Base-by-base conservation (phyloP, 2,888 invertebrate species). In the Caenorhabditis sinica region DNA sequence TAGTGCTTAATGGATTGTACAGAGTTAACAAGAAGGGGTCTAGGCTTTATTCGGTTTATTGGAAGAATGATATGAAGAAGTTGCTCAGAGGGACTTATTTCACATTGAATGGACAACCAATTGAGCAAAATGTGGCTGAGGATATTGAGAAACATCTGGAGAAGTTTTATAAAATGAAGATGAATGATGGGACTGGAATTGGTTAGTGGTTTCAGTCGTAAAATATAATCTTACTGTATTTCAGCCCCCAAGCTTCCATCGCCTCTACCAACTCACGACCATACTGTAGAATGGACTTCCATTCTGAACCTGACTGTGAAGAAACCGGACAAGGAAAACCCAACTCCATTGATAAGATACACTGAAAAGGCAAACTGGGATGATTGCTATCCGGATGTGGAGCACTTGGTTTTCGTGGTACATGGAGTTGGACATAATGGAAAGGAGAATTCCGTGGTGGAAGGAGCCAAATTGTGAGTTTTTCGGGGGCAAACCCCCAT, bases 371-470 rank as follows among this genome's bases (percentile, higher is more conserved):
- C 45, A 3, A 45, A 15, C 45, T 45, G 45, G 45, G n/a, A 13
- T 13, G 45, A 45, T 15, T 13, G n/a, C 15, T 45, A 45, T n/a
- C 45, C 45, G 17, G 11, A 45, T 17, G n/a, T 45, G 17, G 45
- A 45, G 45, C 45, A 45, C 15, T 13, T 45, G 45, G 45, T 45
- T 4, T 45, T 45, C n/a, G 45, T 45, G n/a, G 45, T 45, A 13
- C 45, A 45, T 45, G 45, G 45, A 45, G 45, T 45, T 45, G 45
- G 45, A 13, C 45, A 45, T 45, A 45, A 45, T 45, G 45, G 45
- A 45, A 45, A 45, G 11, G 17, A 45, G 45, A 4, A 45, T 13
- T 45, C 45, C 3, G 45, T 45, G 45, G 45, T 45, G 9, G 45
- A 45, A 4, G n/a, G 17, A 3, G 45, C 45, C 9, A 45, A 45